These are phyloP conservation scores for Epistrophe eligans DNA, from an alignment of 2,888 invertebrate genomes.

Conservation along the genomic window DNA sequence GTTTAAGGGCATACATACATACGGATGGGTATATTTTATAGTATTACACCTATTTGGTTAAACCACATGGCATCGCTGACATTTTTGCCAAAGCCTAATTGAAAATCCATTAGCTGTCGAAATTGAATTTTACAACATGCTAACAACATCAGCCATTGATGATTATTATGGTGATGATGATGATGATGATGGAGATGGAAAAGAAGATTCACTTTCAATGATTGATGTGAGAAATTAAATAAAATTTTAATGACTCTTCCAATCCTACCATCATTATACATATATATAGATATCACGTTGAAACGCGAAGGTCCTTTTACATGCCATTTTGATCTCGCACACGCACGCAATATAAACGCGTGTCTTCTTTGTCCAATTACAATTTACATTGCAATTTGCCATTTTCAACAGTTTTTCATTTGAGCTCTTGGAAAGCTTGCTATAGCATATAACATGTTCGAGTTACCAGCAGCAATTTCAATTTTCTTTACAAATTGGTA, in stretches of 20 bases:
- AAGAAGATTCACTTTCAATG: slow-evolving; percentile 28
- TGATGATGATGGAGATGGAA: neutral
- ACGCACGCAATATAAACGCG: slow-evolving; percentile 13
- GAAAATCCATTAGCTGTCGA: slow-evolving; percentile 66
- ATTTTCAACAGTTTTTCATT: slow-evolving; percentile 56
- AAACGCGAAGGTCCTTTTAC: slow-evolving; percentile 19
- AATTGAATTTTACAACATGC: slow-evolving; percentile 44
- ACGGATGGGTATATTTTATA: neutral
- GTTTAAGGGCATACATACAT: neutral
- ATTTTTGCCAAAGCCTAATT: slow-evolving; percentile 56
- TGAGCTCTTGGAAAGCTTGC: neutral
- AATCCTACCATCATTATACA: neutral
- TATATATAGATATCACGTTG: neutral
- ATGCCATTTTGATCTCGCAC: slow-evolving; percentile 26
- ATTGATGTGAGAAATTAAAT: slow-evolving; percentile 54
- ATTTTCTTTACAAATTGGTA: slow-evolving; percentile 43
- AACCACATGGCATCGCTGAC: slow-evolving; percentile 8
- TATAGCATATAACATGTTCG: neutral
- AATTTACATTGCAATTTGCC: slow-evolving; percentile 58
- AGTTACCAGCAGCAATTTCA: slow-evolving; percentile 43
- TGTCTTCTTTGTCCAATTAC: slow-evolving; percentile 56
- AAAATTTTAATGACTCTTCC: slow-evolving; percentile 42
- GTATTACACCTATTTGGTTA: neutral
- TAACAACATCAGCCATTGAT: slow-evolving; percentile 22
- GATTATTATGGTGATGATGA: neutral